phyloP scores from a whole-genome alignment of 2,888 invertebrate species.

The Agrotis ipsilon region DNA sequence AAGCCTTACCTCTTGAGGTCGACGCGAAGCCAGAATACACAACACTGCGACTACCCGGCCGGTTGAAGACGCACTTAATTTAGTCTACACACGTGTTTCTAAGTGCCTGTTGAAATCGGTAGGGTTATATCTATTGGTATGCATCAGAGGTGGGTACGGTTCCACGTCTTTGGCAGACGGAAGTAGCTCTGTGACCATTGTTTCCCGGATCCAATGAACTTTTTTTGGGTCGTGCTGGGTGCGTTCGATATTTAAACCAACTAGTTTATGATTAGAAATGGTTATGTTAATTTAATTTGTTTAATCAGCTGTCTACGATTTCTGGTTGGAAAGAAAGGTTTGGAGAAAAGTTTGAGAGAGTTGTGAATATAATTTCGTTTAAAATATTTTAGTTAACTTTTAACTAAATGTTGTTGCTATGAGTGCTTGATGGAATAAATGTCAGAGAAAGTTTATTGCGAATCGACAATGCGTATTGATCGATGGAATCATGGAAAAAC shows the following conservation, averaged over 20 bases:
- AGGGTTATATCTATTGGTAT: slow-evolving; percentile 76
- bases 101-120: slow-evolving; percentile 64
- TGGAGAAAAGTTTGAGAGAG: slow-evolving; percentile 7
- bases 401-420: slow-evolving; percentile 31
- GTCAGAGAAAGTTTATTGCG: slow-evolving; percentile 46
- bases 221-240: slow-evolving; percentile 78
- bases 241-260: slow-evolving; percentile 60
- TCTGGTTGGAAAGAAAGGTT: slow-evolving; percentile 42
- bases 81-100: slow-evolving; percentile 21
- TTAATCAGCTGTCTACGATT: slow-evolving; percentile 61
- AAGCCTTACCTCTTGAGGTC: slow-evolving; percentile 68
- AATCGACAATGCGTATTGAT: slow-evolving; percentile 17
- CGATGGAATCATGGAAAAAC: neutral
- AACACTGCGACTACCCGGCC: slow-evolving; percentile 55
- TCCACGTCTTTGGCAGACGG: slow-evolving; percentile 81
- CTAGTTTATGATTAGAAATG: slow-evolving; percentile 57
- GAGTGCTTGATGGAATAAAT: slow-evolving; percentile 34
- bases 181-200: slow-evolving; percentile 78
- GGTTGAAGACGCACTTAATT: slow-evolving; percentile 38
- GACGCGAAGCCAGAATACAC: slow-evolving; percentile 62
- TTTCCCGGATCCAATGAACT: slow-evolving; percentile 87
- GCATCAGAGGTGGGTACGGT: slow-evolving; percentile 72
- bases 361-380: slow-evolving; percentile 33
- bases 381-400: slow-evolving; percentile 37
- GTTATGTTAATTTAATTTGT: slow-evolving; percentile 59